Conservation (phyloP, 2,888 invertebrate species). For the Marronus borbonicus region DNA sequence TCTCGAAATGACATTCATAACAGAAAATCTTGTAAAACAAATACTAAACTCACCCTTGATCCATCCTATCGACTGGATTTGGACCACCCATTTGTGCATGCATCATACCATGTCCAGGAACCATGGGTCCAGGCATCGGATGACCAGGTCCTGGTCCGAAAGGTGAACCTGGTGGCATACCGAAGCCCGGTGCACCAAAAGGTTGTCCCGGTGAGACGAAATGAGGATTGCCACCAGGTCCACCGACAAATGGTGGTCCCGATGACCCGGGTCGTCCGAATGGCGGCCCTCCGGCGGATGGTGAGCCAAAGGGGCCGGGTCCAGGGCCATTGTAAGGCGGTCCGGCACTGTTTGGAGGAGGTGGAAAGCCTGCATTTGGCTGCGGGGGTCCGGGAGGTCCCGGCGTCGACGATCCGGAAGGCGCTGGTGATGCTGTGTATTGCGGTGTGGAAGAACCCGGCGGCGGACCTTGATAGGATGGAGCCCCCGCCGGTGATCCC, state of each 20-base stretch:
- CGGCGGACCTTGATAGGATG: conserved; percentile 70
- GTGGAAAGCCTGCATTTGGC: conserved; percentile 73
- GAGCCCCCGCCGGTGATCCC: conserved; percentile 82
- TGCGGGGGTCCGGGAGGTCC: conserved; percentile 84
- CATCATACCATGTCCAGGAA: conserved; percentile 75
- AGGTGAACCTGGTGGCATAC: conserved; percentile 81
- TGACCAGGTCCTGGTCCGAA: conserved; percentile 78
- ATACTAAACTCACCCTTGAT: conserved; percentile 78
- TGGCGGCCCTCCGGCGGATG: conserved; percentile 74
- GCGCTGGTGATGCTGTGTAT: conserved; percentile 90
- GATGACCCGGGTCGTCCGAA: conserved; percentile 79
- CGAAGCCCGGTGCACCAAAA: conserved; percentile 78
- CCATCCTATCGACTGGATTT: conserved; percentile 87
- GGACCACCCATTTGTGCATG: conserved; percentile 79
- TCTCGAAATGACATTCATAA: not conserved
- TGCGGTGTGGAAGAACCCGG: conserved; percentile 85
- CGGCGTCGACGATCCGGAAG: conserved; percentile 87
- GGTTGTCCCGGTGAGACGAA: conserved; percentile 77
- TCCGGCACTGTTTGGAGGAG: conserved; percentile 76
- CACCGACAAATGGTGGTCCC: conserved; percentile 80
- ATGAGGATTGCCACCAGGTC: conserved; percentile 80
- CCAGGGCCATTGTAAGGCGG: conserved; percentile 81
- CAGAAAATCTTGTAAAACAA: conserved; percentile 32
- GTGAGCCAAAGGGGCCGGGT: conserved; percentile 80
- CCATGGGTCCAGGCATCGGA: conserved; percentile 77